Conservation (phyloP, 2,888 invertebrate species). For the Dasypogon diadema region DNA sequence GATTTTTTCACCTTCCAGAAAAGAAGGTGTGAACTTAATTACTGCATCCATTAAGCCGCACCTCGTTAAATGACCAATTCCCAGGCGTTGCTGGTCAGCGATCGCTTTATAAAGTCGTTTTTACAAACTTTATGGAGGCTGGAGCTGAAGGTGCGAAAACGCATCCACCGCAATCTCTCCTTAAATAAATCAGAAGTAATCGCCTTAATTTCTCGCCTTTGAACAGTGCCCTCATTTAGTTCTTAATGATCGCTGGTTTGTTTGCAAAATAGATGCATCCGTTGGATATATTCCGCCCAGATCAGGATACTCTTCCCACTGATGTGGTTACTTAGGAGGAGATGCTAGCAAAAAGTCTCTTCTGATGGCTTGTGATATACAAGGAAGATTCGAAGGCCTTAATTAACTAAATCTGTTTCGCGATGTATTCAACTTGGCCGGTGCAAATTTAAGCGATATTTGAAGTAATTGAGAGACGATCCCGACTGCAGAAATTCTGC, state of each 20-base stretch:
- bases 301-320: conserved; percentile 18
- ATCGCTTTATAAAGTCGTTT: conserved; percentile 38
- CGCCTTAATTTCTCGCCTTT: conserved; percentile 32
- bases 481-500: neutral
- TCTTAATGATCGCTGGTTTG: conserved; percentile 44
- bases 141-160: conserved; percentile 31
- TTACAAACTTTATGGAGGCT: conserved; percentile 35
- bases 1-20: conserved; percentile 3
- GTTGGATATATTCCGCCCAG: conserved; percentile 15
- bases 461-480: conserved; percentile 33
- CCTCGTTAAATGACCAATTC: conserved; percentile 40
- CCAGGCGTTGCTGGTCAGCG: neutral
- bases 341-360: neutral
- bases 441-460: conserved; percentile 39
- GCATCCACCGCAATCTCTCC: conserved; percentile 27
- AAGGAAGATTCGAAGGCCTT: conserved; percentile 22
- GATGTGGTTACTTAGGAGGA: neutral
- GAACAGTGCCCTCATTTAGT: conserved; percentile 13
- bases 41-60: conserved; percentile 42
- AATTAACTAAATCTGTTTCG: conserved; percentile 30
- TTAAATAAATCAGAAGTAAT: conserved; percentile 41
- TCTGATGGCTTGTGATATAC: neutral
- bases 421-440: conserved; percentile 4
- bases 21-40: conserved; percentile 48
- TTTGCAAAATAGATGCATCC: conserved; percentile 34